Conservation (phyloP, 2,797 vertebrate species). For the Pseudopleuronectes americanus region DNA sequence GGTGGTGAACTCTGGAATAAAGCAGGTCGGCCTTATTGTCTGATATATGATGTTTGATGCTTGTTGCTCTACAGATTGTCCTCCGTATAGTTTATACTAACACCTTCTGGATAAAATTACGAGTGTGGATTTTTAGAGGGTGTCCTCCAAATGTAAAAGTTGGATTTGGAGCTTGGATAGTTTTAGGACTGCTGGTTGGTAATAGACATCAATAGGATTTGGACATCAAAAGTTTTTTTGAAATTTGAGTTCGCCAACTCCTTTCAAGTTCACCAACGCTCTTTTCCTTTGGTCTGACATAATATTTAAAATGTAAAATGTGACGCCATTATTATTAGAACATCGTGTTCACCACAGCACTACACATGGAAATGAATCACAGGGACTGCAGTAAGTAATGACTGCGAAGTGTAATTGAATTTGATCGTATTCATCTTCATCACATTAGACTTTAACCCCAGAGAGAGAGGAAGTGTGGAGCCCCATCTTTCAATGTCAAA, state of each 20-base stretch:
- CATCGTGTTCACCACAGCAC: conserved; percentile 37
- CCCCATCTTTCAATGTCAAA: conserved; percentile 43
- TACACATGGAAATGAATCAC: conserved; percentile 48
- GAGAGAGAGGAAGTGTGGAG: conserved; percentile 39
- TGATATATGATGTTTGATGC: too few relatives aligned
- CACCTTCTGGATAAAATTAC: conserved; percentile 12
- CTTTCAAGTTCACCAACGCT: conserved; percentile 57
- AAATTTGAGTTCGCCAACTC: conserved; percentile 32
- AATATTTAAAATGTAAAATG: conserved; percentile 50
- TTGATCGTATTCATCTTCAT: conserved; percentile 64
- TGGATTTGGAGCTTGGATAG: conserved; percentile 20
- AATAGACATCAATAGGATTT: conserved; percentile 56
- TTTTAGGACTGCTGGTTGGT: conserved; percentile 27
- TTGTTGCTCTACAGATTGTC: not conserved
- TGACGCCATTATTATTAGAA: conserved; percentile 51
- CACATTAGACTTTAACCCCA: conserved; percentile 46
- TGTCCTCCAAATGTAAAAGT: conserved; percentile 33
- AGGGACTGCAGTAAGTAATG: conserved; percentile 41
- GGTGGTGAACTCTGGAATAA: not conserved
- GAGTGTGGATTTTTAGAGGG: conserved; percentile 19
- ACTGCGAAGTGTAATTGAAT: conserved; percentile 55
- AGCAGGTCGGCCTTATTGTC: not conserved
- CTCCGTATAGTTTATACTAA: not conserved
- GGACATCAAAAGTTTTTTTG: conserved; percentile 49
- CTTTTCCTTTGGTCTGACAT: conserved; percentile 59